Evolutionary conservation across 2,888 invertebrate genomes (phyloP).

Genomic region (Sinohyriopsis cumingii): DNA sequence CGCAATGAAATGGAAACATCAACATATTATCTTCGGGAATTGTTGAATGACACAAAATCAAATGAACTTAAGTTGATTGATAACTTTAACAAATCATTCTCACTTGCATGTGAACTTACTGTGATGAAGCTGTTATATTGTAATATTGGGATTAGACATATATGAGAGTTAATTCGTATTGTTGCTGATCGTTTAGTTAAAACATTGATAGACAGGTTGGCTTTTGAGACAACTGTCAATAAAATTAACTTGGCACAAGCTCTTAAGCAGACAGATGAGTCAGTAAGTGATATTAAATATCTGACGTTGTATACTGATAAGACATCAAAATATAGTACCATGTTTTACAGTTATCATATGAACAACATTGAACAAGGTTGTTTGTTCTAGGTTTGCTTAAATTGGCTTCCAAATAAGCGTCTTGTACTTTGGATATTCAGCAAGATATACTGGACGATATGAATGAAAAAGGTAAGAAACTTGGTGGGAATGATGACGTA

Average conservation of each 20-base stretch:
- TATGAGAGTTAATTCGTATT: not conserved
- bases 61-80: slow-evolving; percentile 1
- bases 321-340: slow-evolving; percentile 21
- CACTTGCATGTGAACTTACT: not conserved
- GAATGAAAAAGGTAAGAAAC: not conserved
- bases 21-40: not conserved
- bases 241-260: not conserved
- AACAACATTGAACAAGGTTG: slow-evolving; percentile 12
- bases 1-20: not conserved
- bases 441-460: slow-evolving; percentile 18
- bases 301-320: slow-evolving; percentile 17
- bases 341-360: slow-evolving; percentile 18
- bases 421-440: slow-evolving; percentile 7
- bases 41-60: not conserved
- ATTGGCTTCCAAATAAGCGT: slow-evolving; percentile 12
- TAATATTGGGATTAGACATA: not conserved
- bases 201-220: not conserved
- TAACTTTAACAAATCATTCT: not conserved
- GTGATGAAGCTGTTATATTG: not conserved
- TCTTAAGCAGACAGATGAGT: slow-evolving; percentile 3
- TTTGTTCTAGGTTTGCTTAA: slow-evolving; percentile 19
- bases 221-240: slow-evolving; percentile 3
- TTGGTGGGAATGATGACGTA: not conserved
- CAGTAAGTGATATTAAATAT: slow-evolving; percentile 5
- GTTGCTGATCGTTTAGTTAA: not conserved